Conservation (phyloP, 2,113 vertebrate genomes). For the Larimichthys crocea region DNA sequence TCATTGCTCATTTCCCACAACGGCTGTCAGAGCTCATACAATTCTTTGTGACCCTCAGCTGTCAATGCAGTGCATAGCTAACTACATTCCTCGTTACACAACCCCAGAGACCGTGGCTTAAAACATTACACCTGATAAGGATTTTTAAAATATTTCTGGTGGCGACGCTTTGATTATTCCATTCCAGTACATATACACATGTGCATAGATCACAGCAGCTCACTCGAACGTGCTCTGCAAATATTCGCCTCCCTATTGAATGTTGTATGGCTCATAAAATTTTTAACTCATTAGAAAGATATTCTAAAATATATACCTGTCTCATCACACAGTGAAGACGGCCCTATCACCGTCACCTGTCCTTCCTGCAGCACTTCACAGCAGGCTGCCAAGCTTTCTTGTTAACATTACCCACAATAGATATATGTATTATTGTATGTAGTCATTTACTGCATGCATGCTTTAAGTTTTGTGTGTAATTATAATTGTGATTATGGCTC, state of each 20-base stretch:
- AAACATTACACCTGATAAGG: background rate
- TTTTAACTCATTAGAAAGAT: background rate
- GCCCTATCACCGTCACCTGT: background rate
- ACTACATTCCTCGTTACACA: background rate
- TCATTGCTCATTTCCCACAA: slow-evolving; percentile 44
- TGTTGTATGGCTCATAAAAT: background rate
- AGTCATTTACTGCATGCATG: background rate
- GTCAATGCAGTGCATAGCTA: slow-evolving; percentile 18
- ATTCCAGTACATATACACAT: too few relatives aligned
- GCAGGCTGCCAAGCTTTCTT: background rate
- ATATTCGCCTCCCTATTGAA: background rate
- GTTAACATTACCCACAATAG: background rate
- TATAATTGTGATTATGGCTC: background rate
- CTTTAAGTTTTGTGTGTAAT: background rate
- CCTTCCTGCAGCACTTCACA: background rate
- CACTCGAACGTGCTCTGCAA: background rate
- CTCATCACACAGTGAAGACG: background rate
- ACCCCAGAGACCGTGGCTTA: background rate
- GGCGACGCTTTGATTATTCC: background rate
- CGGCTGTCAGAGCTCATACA: slow-evolving; percentile 47
- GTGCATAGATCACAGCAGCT: background rate
- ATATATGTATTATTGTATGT: background rate
- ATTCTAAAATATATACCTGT: background rate
- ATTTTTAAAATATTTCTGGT: background rate
- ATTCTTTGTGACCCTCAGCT: slow-evolving; percentile 57